Base-by-base conservation (phyloP, 2,888 invertebrate species). In the Acrobeloides nanus region DNA sequence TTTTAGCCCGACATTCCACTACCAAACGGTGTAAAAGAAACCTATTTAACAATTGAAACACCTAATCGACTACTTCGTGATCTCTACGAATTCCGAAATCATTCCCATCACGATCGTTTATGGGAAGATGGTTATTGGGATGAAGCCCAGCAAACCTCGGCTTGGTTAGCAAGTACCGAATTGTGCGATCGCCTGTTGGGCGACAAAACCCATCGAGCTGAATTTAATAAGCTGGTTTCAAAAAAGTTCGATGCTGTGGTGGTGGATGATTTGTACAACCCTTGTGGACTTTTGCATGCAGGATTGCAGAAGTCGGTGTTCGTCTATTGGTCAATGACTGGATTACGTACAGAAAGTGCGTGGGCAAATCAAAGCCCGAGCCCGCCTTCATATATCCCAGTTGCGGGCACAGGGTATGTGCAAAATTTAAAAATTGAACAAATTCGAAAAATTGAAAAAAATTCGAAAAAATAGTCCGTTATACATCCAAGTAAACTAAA, bases 241-340 rank as follows among this genome's bases (percentile, higher is more conserved):
- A 43, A 58, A 32, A 43, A 57, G 51, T 74, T 72, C 44, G 71
- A 73, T 46, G 60, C 67, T 1, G 58, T 71, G 5, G 54, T 73
- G 20, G 52, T 73, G 21, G 73, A 73, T 48, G 73, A 73, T 48
- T 54, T 69, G 32, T 74, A 62, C 64, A 74, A 74, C 42, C 68
- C 73, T 4, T 74, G 73, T 53, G 73, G 71, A 17, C 51, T 74
- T 8, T 49, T 73, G 23, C 55, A 62, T 31, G 62, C 64, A 39
- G 40, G 21, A 18, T 44, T 64, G 31, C 53, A 66, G 51, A 54
- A 51, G 15, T 55, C 62, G 10, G 59, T 68, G 15, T 73, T 63
- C 55, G 52, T 73, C 38, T 73, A 73, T 46, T 73, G 68, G 68
- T 68, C 67, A 20, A 56, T 64, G 60, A 72, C 69, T 1, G 55